Base-by-base conservation (phyloP, 2,797 vertebrate species). In the Otus scops region DNA sequence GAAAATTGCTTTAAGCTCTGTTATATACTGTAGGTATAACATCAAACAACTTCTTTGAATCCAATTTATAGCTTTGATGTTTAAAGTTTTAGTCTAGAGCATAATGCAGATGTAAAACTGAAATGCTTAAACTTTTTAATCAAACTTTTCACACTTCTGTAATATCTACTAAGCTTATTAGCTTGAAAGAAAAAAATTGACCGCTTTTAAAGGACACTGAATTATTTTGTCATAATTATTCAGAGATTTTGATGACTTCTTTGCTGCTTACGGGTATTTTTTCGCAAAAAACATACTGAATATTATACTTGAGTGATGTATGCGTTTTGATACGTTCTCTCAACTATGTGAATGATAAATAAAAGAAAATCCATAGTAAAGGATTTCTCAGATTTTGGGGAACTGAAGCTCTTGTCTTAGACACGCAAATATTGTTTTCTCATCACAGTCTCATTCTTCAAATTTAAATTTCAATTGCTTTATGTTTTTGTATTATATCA, bases 41-140 rank as follows among this genome's bases (percentile, higher is more conserved):
- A 97, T 97, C 94, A 97, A 97, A 98, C 96, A 93, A 64, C 48
- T 96, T 95, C 61, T 92, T 94, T 96, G 96, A 97, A 97, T 96
- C 90, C 51, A 95, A 93, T 97, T 96, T 96, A 41, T 83, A 89
- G 83, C 94, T 97, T 97, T 97, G 96, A 82, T 97, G 92, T 97
- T 97, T 93, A 93, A 96, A 95, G 61, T 97, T 97, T 93, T 87
- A 96, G 93, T 93, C 48, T 80, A 81, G 67, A 97, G 81, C 79
- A 84, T 92, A 97, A 95, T 85, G 81, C 36, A 70, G 91, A 95
- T 95, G 77, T 97, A 91, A 93, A 95, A 94, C 57, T 81, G 80
- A 96, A 97, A 92, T 79, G 71, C 51, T 97, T 93, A 84, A 97
- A 97, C 92, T 95, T 95, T 97, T 97, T 94, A 96, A 96, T 97